Base-by-base conservation (phyloP, 2,888 invertebrate species). In the Agriopis leucophaearia region DNA sequence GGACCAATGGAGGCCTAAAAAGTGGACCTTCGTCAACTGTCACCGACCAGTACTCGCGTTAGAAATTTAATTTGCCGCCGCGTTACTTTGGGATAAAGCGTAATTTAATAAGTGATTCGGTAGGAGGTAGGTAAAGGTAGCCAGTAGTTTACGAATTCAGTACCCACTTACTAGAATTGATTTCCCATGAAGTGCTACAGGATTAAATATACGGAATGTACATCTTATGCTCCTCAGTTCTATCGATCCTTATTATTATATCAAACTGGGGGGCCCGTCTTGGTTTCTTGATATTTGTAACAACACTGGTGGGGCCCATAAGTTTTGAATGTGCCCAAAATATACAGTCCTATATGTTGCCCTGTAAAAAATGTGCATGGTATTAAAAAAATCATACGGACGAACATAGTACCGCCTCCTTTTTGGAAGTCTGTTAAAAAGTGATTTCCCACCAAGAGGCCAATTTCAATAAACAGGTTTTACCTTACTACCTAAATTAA, bases 41-140 rank as follows among this genome's bases (percentile, higher is more conserved):
- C 89, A 88, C 79, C 80, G 77, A 72, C 83, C 80, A 80, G 78
- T 79, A 81, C 79, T 78, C 77, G 78, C 78, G 78, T 82, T 83
- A 80, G 83, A 89, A 89, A 90, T 90, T 90, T 88, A 90, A 90
- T 90, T 90, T 89, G 80, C 83, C 83, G 83, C 85, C 81, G 78
- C 80, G 78, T 83, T 81, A 82, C 80, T 75, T 76, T 69, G 60
- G 76, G 74, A 75, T 74, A 69, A 64, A 77, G 76, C 76, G 77
- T 78, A 81, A 81, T 82, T 81, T 80, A 81, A 82, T 82, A 80
- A 82, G 78, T 78, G 76, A 78, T 77, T 78, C 74, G 74, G 70
- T 74, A 74, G 42, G n/a, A 66, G 55, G 42, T 27, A 66, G 55
- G 60, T 61, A 61, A 18, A 54, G 62, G 62, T 75, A 74, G 55